Conservation (phyloP, 2,113 vertebrate species). For the Rhabdomys dilectus region DNA sequence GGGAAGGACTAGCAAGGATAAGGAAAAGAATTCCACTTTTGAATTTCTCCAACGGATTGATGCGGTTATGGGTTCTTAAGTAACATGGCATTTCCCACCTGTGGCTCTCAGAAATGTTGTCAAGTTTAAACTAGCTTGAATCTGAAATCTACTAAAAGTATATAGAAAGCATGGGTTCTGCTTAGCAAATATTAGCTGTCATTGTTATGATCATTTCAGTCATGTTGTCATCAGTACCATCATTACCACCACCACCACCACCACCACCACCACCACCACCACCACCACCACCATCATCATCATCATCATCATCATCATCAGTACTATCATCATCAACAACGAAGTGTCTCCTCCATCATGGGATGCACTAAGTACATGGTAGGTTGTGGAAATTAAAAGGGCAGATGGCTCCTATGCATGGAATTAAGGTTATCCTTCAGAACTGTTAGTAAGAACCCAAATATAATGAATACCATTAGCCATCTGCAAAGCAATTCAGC, state of each 20-base stretch:
- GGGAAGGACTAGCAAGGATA: neutral
- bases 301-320: rapidly evolving
- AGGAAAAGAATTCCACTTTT: neutral
- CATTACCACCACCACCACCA: rapidly evolving
- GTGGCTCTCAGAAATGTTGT: neutral
- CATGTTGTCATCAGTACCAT: too few species aligned
- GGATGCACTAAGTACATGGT: neutral
- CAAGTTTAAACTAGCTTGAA: neutral
- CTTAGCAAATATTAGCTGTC: neutral
- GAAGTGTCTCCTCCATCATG: too few species aligned
- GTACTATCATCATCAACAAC: too few species aligned
- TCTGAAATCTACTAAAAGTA: neutral
- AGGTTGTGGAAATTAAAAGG: neutral
- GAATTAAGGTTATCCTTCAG: conserved; percentile 42
- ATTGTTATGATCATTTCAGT: neutral
- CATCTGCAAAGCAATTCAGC: conserved; percentile 56
- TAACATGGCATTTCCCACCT: neutral
- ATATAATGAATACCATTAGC: conserved; percentile 69
- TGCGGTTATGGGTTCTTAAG: neutral
- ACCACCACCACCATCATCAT: rapidly evolving
- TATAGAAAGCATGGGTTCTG: neutral
- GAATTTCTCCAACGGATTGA: neutral
- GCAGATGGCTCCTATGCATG: neutral
- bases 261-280: rapidly evolving
- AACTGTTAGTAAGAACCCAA: conserved; percentile 37